Percentiles rank a stretch among this genome's conserved stretches.
Conservation (phyloP, 2,888 invertebrate genomes). For the Zygaena filipendulae region DNA sequence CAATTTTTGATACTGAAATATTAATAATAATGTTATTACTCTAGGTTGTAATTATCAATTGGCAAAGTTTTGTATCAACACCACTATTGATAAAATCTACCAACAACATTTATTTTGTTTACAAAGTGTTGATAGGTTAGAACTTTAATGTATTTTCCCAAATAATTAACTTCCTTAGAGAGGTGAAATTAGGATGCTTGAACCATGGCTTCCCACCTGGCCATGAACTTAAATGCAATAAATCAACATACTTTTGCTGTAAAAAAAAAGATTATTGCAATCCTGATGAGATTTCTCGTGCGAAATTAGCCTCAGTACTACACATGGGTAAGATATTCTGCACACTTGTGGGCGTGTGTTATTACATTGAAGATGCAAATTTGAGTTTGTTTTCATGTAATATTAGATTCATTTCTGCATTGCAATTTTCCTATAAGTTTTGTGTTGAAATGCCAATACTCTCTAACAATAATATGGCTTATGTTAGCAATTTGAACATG, state of each 20-base stretch:
- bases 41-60: too few species aligned
- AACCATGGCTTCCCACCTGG: conserved; percentile 68
- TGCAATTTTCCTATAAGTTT: conserved; percentile 50
- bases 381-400: conserved; percentile 60
- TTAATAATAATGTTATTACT: too few species aligned
- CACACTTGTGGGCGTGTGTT: conserved; percentile 44
- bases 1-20: too few species aligned
- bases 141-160: conserved; percentile 43
- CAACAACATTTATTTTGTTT: too few species aligned
- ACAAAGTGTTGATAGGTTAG: too few species aligned
- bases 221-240: conserved; percentile 44
- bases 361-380: conserved; percentile 43
- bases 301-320: conserved; percentile 37
- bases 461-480: conserved; percentile 62
- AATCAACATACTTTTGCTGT: conserved; percentile 53
- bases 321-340: conserved; percentile 48
- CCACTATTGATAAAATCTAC: too few species aligned
- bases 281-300: conserved; percentile 42
- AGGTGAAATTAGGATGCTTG: conserved; percentile 69
- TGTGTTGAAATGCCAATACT: conserved; percentile 63
- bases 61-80: conserved; percentile 54
- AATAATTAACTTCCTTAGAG: conserved; percentile 49
- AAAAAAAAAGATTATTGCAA: conserved; percentile 54
- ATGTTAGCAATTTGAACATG: conserved; percentile 57
- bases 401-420: conserved; percentile 56